A percentile compares a stretch with the other conserved stretches of the same genome.
phyloP scores from a whole-genome alignment of 2,888 invertebrate species.

The Tillus elongatus region DNA sequence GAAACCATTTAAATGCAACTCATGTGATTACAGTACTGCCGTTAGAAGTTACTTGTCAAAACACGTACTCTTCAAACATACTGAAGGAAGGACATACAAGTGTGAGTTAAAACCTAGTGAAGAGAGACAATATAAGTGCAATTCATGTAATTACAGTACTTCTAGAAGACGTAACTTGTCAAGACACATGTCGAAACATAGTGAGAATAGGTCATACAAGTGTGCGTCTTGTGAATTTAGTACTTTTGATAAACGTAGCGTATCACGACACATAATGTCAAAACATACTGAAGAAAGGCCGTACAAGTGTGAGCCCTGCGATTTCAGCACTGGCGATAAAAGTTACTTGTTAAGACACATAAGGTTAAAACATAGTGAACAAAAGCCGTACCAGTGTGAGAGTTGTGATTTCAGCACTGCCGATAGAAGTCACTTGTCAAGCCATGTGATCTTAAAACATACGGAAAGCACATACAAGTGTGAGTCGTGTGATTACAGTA shows the following conservation, averaged over 20 bases:
- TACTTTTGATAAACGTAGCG: too few species aligned
- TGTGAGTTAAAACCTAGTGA: slow-evolving; percentile 6
- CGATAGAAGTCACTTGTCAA: too few species aligned
- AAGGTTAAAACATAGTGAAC: not conserved
- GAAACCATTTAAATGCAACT: too few species aligned
- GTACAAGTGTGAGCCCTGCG: too few species aligned
- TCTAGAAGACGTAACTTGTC: slow-evolving; percentile 1
- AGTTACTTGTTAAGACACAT: slow-evolving; percentile 6
- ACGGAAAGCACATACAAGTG: too few species aligned
- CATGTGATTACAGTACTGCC: too few species aligned
- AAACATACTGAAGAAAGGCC: too few species aligned
- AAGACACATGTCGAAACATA: slow-evolving; percentile 6
- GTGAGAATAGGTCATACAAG: slow-evolving; percentile 4
- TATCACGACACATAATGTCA: too few species aligned
- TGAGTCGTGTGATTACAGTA: too few species aligned
- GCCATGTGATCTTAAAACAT: slow-evolving; percentile 5
- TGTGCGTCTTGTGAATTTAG: slow-evolving; percentile 8
- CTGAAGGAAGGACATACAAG: slow-evolving; percentile 1
- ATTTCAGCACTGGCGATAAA: slow-evolving; percentile 7
- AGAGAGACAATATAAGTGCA: slow-evolving; percentile 6
- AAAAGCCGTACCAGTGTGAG: slow-evolving; percentile 2
- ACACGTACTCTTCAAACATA: slow-evolving; percentile 5
- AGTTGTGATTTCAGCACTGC: too few species aligned
- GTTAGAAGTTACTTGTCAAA: too few species aligned
- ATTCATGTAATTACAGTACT: slow-evolving; percentile 8